phyloP scores from a whole-genome alignment of 1,140 invertebrate species.

The Antheraea mylitta region DNA sequence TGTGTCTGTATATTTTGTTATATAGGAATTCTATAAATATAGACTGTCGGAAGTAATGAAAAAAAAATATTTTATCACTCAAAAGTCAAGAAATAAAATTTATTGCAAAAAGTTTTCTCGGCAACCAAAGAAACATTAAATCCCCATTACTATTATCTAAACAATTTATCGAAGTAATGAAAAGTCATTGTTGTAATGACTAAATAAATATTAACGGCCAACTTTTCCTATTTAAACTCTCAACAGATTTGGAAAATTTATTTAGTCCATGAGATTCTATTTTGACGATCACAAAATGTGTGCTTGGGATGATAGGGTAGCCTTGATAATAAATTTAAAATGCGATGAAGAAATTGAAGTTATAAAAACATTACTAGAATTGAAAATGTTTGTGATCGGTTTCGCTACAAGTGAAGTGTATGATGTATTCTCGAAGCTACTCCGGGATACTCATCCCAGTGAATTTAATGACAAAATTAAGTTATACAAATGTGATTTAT shows the following conservation, averaged over 20 bases:
- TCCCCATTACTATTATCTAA: conserved; percentile 18
- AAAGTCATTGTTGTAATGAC: conserved; percentile 14
- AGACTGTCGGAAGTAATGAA: background rate
- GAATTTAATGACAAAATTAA: conserved; percentile 21
- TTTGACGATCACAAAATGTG: conserved; percentile 70
- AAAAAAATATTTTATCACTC: background rate
- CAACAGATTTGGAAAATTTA: background rate
- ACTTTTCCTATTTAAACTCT: conserved; percentile 16
- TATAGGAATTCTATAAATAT: background rate
- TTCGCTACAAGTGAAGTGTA: conserved; percentile 64
- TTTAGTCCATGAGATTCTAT: background rate
- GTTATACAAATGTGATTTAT: conserved; percentile 27
- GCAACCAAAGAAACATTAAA: background rate
- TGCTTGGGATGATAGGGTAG: conserved; percentile 80
- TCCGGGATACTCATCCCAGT: conserved; percentile 9
- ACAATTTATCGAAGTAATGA: conserved; percentile 20
- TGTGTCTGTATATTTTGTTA: no score
- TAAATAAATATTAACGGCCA: conserved; percentile 2
- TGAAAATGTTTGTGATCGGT: conserved; percentile 83
- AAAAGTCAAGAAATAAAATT: background rate
- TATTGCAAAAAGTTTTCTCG: background rate
- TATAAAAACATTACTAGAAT: conserved; percentile 72
- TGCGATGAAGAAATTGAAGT: conserved; percentile 81
- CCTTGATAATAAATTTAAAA: conserved; percentile 83
- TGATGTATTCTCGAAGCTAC: conserved; percentile 18